A percentile compares a stretch with the other conserved stretches of the same genome.
Conservation (phyloP, 2,113 vertebrate species). For the Charadrius vociferus region DNA sequence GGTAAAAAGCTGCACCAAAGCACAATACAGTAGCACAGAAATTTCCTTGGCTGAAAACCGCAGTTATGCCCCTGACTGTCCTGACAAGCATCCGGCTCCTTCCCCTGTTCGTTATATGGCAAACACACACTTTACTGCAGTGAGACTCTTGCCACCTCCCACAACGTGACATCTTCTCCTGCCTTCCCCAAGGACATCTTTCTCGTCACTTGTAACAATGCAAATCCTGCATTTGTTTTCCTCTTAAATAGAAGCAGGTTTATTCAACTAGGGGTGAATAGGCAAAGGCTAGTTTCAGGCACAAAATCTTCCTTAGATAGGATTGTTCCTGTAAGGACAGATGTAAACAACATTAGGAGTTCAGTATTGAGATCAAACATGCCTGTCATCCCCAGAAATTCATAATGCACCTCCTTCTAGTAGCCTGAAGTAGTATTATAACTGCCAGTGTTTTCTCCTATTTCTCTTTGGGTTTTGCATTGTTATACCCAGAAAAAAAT, state of each 20-base stretch:
- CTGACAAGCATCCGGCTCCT: neutral
- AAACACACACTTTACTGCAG: neutral
- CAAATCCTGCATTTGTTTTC: neutral
- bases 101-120: neutral
- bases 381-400: neutral
- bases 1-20: neutral
- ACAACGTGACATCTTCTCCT: neutral
- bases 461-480: neutral
- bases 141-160: neutral
- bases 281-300: neutral
- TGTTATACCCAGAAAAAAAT: neutral
- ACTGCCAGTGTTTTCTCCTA: neutral
- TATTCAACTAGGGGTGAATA: neutral
- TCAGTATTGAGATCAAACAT: neutral
- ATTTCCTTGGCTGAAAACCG: neutral
- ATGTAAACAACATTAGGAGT: neutral
- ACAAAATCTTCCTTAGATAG: neutral
- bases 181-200: neutral
- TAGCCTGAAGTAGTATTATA: neutral
- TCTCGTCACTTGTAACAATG: rapidly evolving
- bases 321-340: neutral
- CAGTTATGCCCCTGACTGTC: neutral
- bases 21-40: neutral
- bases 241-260: rapidly evolving
- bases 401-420: rapidly evolving